Conservation (phyloP, 2,888 invertebrate species). For the Heteromurus nitidus region DNA sequence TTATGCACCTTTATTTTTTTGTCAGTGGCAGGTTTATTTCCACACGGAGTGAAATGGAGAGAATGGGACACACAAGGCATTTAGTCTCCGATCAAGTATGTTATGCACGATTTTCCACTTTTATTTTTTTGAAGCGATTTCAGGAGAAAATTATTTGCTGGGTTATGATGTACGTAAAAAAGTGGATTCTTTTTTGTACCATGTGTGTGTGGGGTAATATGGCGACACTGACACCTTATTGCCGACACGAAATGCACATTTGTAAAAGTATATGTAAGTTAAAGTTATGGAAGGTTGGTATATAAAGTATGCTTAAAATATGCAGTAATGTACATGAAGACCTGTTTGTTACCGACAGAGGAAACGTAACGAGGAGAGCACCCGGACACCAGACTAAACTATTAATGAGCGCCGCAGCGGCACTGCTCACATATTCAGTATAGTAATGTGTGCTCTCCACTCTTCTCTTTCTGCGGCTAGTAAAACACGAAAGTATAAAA, state of each 20-base stretch:
- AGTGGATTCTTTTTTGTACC: too few species aligned
- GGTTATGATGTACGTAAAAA: too few species aligned
- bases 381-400: slow-evolving; percentile 29
- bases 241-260: too few species aligned
- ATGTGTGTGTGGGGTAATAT: too few species aligned
- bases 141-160: too few species aligned
- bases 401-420: slow-evolving; percentile 43
- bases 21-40: background rate
- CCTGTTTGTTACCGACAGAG: slow-evolving; percentile 50
- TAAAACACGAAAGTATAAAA: slow-evolving; percentile 35
- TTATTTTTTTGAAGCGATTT: slow-evolving; percentile 12
- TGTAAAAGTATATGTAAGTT: too few species aligned
- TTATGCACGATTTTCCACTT: slow-evolving; percentile 62
- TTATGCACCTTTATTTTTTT: too few species aligned
- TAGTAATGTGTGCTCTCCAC: background rate
- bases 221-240: too few species aligned
- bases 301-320: too few species aligned
- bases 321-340: slow-evolving; percentile 21
- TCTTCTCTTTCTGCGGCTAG: slow-evolving; percentile 14
- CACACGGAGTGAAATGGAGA: slow-evolving; percentile 8
- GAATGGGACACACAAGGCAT: too few species aligned
- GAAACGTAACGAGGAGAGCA: slow-evolving; percentile 45
- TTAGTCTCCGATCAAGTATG: slow-evolving; percentile 47
- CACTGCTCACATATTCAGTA: background rate
- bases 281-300: too few species aligned